Evolutionary conservation across 2,797 vertebrate genomes (phyloP).

Genomic region (Macropus fuliginosus): DNA sequence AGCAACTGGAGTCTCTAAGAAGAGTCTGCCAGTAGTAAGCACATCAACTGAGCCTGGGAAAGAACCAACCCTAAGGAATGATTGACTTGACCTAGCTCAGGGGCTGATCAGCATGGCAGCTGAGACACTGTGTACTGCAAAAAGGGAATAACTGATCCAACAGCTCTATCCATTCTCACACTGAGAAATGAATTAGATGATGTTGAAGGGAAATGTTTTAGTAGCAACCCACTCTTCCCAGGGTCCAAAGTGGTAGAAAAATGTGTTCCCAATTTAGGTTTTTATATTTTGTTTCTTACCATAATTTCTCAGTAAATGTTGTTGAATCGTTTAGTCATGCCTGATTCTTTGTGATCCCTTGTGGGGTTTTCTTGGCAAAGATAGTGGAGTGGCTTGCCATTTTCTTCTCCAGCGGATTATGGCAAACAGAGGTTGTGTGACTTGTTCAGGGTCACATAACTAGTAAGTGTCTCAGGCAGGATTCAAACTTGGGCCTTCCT

Average conservation of each 20-base stretch:
- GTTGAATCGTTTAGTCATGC: neutral
- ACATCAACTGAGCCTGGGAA: neutral
- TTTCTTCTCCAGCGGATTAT: neutral
- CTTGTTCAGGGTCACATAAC: neutral
- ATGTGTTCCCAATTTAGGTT: neutral
- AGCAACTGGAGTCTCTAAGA: neutral
- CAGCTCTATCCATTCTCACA: no score
- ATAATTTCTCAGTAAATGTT: neutral
- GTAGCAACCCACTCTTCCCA: neutral
- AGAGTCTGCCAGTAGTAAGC: neutral
- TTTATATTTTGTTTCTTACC: neutral
- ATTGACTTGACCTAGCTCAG: neutral
- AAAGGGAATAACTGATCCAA: neutral
- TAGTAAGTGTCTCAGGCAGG: neutral
- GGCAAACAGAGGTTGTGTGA: neutral
- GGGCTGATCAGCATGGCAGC: neutral
- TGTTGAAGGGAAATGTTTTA: neutral
- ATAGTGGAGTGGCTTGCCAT: neutral
- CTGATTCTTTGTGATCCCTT: neutral
- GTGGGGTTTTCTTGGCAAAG: neutral
- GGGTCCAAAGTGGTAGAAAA: neutral
- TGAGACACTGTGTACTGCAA: neutral
- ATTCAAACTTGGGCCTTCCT: neutral
- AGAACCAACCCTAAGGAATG: neutral
- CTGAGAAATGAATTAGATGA: neutral